Percentiles rank a stretch among this genome's conserved stretches.
Conservation (phyloP, 1,140 invertebrate species). For the Drosophila santomea region DNA sequence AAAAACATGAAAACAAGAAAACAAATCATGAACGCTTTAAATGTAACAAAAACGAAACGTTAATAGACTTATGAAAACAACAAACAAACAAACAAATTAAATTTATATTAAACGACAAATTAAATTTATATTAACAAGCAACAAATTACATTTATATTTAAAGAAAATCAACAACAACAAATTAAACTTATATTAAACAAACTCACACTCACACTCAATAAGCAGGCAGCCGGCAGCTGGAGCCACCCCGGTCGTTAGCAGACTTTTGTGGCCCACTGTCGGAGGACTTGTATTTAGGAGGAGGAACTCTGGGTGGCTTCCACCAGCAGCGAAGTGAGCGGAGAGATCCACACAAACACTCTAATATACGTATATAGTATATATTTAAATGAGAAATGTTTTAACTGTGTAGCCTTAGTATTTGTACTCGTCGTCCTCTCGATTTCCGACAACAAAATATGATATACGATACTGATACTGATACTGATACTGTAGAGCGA, state of each 20-base stretch:
- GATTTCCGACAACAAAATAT: constrained; percentile 50
- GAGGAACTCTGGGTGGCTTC: constrained; percentile 4
- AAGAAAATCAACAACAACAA: constrained; percentile 16
- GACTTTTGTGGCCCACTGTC: constrained; percentile 21
- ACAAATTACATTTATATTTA: constrained; percentile 51
- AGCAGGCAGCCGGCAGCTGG: constrained; percentile 8
- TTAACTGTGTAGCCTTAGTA: constrained; percentile 81
- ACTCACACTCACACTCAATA: constrained; percentile 47
- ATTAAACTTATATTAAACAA: constrained; percentile 39
- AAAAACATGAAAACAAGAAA: constrained; percentile 36
- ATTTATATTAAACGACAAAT: constrained; percentile 38
- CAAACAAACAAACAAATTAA: constrained; percentile 48
- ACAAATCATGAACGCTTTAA: constrained; percentile 80
- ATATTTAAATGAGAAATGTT: constrained; percentile 61
- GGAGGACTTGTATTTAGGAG: constrained; percentile 20
- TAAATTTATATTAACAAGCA: constrained; percentile 27
- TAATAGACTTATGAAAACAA: constrained; percentile 75
- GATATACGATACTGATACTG: too few species aligned
- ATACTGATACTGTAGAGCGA: constrained; percentile 44
- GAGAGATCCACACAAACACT: constrained; percentile 33
- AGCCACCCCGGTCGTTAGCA: background rate
- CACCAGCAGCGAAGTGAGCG: background rate
- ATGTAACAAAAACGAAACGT: constrained; percentile 83
- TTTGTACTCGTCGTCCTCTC: constrained; percentile 59
- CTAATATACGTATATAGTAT: constrained; percentile 40